A percentile compares a stretch with the other conserved stretches of the same genome.
Evolutionary conservation across 2,797 vertebrate genomes (phyloP).

Genomic region (Tympanoctomys barrerae): DNA sequence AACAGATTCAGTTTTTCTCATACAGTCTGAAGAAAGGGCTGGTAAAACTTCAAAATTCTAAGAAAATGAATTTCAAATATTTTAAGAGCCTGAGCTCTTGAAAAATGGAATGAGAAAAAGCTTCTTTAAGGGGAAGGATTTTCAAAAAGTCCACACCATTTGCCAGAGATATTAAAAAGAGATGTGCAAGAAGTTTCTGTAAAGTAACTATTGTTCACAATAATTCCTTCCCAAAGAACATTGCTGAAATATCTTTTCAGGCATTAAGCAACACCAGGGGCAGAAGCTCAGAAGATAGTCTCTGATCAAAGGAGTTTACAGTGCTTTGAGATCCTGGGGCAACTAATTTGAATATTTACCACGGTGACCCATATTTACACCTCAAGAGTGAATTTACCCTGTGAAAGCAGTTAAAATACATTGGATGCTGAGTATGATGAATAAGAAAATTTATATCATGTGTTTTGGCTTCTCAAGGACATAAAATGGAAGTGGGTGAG

Average conservation of each 20-base stretch:
- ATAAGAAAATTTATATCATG: not conserved
- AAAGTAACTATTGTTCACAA: constrained; percentile 49
- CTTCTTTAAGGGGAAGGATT: not conserved
- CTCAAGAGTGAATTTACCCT: constrained; percentile 32
- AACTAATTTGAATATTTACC: constrained; percentile 26
- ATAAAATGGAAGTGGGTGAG: not conserved
- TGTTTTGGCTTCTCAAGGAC: not conserved
- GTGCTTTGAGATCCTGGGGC: not conserved
- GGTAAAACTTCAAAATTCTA: constrained; percentile 18
- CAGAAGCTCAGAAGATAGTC: not conserved
- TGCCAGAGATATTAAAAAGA: constrained; percentile 55
- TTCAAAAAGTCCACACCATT: not conserved
- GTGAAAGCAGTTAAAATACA: constrained; percentile 17
- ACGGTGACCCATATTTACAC: not conserved
- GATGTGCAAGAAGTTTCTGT: constrained; percentile 19
- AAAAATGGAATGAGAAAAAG: constrained; percentile 31
- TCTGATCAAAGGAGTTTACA: constrained; percentile 7
- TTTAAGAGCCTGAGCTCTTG: constrained; percentile 25
- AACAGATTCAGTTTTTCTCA: not conserved
- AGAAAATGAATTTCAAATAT: constrained; percentile 6
- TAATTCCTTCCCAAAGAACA: constrained; percentile 51
- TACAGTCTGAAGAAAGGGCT: constrained; percentile 6
- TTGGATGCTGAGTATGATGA: constrained; percentile 18
- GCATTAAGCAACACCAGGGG: not conserved
- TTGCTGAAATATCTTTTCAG: not conserved